These are phyloP conservation scores for Urocolius indicus DNA, from an alignment of 2,113 vertebrate genomes.

Conservation along the genomic window DNA sequence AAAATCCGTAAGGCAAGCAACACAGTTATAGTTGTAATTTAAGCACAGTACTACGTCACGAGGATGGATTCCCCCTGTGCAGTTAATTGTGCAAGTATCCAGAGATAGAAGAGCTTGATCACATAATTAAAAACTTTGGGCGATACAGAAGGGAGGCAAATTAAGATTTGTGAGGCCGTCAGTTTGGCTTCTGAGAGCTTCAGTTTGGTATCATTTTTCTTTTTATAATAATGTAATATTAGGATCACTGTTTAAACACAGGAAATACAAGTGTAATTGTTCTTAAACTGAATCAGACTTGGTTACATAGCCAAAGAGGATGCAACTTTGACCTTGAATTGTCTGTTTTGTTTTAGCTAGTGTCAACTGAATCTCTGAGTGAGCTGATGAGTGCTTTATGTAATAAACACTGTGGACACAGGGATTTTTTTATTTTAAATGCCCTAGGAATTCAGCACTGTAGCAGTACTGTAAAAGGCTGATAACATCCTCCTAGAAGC, in stretches of 20 bases:
- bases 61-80: background rate
- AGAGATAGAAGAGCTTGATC: background rate
- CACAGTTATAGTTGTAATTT: background rate
- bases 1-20: background rate
- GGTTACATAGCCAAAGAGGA: slow-evolving; percentile 43
- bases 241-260: slow-evolving; percentile 30
- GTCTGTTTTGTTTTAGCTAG: slow-evolving; percentile 57
- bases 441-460: background rate
- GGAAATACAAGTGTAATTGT: slow-evolving; percentile 59
- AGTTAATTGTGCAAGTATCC: background rate
- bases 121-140: background rate
- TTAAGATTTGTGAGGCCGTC: background rate
- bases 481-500: background rate
- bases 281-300: slow-evolving; percentile 17
- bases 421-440: background rate
- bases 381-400: slow-evolving; percentile 39
- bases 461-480: background rate
- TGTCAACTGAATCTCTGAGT: slow-evolving; percentile 19
- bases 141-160: background rate
- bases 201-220: slow-evolving; percentile 26
- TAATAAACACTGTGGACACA: background rate
- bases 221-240: background rate
- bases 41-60: background rate
- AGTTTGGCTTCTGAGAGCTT: background rate
- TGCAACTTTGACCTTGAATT: slow-evolving; percentile 63